phyloP scores from a whole-genome alignment of 2,797 vertebrate genomes.

The Alectoris magna region DNA sequence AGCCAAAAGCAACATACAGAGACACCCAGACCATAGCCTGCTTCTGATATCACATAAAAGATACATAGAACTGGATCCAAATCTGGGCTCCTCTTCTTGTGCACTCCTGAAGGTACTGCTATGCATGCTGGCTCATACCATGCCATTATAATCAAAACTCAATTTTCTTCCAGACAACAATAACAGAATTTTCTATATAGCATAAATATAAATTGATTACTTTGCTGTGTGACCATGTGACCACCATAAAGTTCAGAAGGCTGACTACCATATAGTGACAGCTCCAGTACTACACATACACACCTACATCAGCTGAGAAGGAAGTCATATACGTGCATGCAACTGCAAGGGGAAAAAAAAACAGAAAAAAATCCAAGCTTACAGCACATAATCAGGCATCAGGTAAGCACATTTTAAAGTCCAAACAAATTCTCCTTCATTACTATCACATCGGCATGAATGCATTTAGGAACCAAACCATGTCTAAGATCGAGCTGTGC shows the following conservation, averaged over 20 bases:
- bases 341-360: not conserved
- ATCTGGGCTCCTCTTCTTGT: not conserved
- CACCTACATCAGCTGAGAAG: not conserved
- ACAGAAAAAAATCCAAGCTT: too few species aligned
- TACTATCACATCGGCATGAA: rapidly evolving
- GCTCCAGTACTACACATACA: not conserved
- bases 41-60: not conserved
- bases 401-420: not conserved
- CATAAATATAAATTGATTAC: not conserved
- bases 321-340: not conserved
- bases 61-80: not conserved
- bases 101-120: rapidly evolving
- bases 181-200: not conserved
- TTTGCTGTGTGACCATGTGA: not conserved
- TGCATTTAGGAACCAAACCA: rapidly evolving
- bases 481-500: not conserved
- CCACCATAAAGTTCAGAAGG: not conserved
- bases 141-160: not conserved
- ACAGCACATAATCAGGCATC: not conserved
- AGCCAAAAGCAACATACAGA: not conserved
- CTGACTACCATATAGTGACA: not conserved
- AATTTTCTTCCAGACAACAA: not conserved
- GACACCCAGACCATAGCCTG: not conserved
- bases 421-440: not conserved
- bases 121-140: not conserved